phyloP scores from a whole-genome alignment of 2,113 vertebrate species.

The Sialia sialis region DNA sequence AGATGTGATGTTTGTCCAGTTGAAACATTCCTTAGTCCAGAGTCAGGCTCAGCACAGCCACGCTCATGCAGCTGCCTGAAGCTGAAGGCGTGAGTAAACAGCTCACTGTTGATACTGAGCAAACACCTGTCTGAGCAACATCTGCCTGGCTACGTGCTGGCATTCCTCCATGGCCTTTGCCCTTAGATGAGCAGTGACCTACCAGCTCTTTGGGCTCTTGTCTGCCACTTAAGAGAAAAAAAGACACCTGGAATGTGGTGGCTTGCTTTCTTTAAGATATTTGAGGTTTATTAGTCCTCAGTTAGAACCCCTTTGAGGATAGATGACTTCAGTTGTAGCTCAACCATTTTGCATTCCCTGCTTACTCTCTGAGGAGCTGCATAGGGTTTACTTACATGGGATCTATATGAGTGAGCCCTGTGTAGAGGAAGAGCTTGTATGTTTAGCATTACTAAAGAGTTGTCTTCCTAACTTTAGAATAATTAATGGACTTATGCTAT shows the following conservation, averaged over 20 bases:
- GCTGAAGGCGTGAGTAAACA: not conserved
- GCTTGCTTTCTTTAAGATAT: not conserved
- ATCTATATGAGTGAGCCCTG: not conserved
- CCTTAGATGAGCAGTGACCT: not conserved
- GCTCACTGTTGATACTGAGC: not conserved
- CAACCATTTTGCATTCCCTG: fast-evolving
- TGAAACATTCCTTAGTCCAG: conserved; percentile 21
- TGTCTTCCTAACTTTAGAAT: not conserved
- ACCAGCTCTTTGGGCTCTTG: not conserved
- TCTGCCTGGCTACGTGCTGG: not conserved
- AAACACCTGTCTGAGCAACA: not conserved
- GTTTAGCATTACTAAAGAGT: not conserved
- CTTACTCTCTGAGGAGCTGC: not conserved
- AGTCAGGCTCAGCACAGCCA: not conserved
- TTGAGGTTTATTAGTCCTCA: not conserved
- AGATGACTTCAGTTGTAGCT: not conserved
- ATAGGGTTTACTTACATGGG: not conserved
- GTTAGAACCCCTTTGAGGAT: not conserved
- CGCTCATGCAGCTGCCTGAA: not conserved
- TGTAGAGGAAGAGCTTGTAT: not conserved
- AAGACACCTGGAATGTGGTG: not conserved
- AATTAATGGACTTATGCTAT: not conserved
- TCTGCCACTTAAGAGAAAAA: not conserved
- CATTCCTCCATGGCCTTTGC: not conserved
- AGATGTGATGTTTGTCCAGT: not conserved